Conservation (phyloP, 1,140 invertebrate species). For the Heliothis subflexa region DNA sequence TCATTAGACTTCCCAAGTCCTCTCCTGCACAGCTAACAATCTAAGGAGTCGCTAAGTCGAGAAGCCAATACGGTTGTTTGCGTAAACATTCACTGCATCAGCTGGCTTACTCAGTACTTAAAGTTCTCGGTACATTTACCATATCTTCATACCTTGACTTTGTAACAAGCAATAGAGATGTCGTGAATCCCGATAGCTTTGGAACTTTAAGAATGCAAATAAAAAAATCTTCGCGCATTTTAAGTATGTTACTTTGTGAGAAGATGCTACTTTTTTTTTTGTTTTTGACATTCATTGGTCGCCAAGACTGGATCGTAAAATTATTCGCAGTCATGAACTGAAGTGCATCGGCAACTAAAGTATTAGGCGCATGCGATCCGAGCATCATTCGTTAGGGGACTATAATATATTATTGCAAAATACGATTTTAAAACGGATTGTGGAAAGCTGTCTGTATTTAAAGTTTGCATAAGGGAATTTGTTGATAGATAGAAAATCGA, state of each 20-base stretch:
- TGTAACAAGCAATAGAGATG: slow-evolving; percentile 24
- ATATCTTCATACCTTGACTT: slow-evolving; percentile 6
- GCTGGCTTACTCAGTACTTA: slow-evolving; percentile 32
- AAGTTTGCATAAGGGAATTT: no score
- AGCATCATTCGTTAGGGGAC: no score
- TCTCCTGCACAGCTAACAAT: slow-evolving; percentile 60
- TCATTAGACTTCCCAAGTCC: slow-evolving; percentile 46
- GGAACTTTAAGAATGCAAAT: neutral
- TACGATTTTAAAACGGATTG: no score
- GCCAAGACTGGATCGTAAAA: no score
- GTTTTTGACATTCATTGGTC: no score
- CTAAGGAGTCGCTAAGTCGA: slow-evolving; percentile 67
- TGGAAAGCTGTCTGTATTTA: no score
- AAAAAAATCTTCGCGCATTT: neutral
- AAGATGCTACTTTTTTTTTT: neutral
- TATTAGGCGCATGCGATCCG: no score
- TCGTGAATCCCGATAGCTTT: neutral
- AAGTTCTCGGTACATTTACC: slow-evolving; percentile 18
- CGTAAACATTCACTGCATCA: slow-evolving; percentile 61
- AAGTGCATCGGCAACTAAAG: no score
- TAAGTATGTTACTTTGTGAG: neutral
- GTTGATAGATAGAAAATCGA: no score
- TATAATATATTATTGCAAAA: no score
- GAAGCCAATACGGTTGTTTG: slow-evolving; percentile 77
- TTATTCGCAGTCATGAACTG: no score